phyloP scores from a whole-genome alignment of 2,797 vertebrate species.

The Pelodytes ibericus region DNA sequence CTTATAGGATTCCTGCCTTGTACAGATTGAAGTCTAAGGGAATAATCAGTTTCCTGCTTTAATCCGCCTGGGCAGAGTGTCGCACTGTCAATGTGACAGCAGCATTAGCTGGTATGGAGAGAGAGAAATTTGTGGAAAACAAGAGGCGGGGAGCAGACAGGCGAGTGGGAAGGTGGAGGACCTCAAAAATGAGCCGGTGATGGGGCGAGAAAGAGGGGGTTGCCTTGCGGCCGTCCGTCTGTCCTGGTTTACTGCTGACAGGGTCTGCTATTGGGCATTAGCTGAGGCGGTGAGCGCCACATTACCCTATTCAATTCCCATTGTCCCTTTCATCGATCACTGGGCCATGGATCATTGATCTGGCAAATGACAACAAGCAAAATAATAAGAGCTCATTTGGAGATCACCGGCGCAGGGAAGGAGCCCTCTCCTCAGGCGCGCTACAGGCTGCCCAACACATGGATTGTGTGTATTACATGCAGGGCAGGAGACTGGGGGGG shows the following conservation, averaged over 20 bases:
- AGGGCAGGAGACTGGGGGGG: too few relatives aligned
- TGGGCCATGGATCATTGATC: slow-evolving; percentile 80
- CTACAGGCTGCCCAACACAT: neutral
- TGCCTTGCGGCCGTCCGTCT: neutral
- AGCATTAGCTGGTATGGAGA: neutral
- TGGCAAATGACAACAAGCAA: slow-evolving; percentile 81
- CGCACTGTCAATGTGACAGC: neutral
- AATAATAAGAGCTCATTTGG: slow-evolving; percentile 73
- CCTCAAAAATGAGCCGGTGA: slow-evolving; percentile 20
- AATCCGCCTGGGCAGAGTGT: neutral
- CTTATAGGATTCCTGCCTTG: neutral
- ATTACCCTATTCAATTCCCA: slow-evolving; percentile 72
- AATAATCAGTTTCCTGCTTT: neutral
- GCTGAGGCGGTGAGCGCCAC: slow-evolving; percentile 69
- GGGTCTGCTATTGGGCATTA: slow-evolving; percentile 58
- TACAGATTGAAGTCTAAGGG: slow-evolving; percentile 14
- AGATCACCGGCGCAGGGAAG: rapidly evolving
- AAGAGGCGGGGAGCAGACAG: neutral
- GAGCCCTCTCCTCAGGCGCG: neutral
- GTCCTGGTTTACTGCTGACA: neutral
- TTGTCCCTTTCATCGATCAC: slow-evolving; percentile 80
- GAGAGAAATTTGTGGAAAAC: neutral
- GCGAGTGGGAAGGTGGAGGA: slow-evolving; percentile 1
- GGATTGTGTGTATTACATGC: neutral
- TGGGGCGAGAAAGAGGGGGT: neutral